Evolutionary conservation across 2,797 vertebrate species (phyloP), one percentile per base, ranked within the genome.

Genomic region (Lithobates sylvaticus): DNA sequence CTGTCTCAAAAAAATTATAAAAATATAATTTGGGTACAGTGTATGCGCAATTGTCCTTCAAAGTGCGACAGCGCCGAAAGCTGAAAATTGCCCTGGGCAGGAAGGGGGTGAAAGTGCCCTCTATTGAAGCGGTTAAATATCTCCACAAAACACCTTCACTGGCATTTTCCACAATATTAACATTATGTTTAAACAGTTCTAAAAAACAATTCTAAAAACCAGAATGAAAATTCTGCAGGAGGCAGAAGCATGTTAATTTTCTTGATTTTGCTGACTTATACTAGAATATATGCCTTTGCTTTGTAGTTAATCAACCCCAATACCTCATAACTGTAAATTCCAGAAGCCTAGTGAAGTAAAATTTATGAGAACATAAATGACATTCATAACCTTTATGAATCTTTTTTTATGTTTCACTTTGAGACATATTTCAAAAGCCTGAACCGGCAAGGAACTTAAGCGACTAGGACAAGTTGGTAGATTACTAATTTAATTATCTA

Each of bases 311-410:
- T 87, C 85, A 87, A 83, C 85, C 80, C 85, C 80, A 83, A 78
- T 83, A 83, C 72, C 75, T 85, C 84, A 80, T 85, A 80, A 85
- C 84, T 73, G 83, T 87, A 87, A 87, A 87, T 87, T 87, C 75
- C 39, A 50, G 23, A 78, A 87, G 80, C 64, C 85, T 87, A 78
- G 69, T 76, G 58, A 87, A 76, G 29, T 73, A 73, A 73, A 83
- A 83, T 87, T 87, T 83, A 87, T 87, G 85, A 69, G 85, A 83
- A 83, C 74, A 83, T 75, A 87, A 83, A 83, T 83, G 80, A 83
- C 80, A 87, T 87, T 87, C 77, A 87, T 87, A 87, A 87, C 85
- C 85, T 87, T 78, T 87, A 80, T 77, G 74, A 87, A 83, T 87
- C 36, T 64, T 87, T 87, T 86, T 87, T 87, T 83, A 87, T 87